phyloP scores from a whole-genome alignment of 2,797 vertebrate genomes.

The Takifugu ocellatus region DNA sequence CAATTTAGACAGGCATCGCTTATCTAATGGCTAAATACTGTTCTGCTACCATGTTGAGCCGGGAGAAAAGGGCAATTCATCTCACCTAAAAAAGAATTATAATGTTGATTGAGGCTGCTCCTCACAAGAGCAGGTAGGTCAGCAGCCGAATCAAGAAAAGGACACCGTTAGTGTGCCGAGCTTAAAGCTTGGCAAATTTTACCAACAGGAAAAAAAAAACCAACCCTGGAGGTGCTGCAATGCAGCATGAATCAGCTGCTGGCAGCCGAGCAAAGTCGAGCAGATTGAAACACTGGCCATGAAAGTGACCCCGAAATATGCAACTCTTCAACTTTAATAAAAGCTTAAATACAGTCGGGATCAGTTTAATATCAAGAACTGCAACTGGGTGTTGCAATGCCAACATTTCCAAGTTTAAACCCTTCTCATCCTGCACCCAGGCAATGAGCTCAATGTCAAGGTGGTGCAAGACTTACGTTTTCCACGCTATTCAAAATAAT shows the following conservation, averaged over 20 bases:
- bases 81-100: too few species aligned
- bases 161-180: conserved; percentile 15
- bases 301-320: not conserved
- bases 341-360: too few species aligned
- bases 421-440: too few species aligned
- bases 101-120: not conserved
- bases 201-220: conserved; percentile 8
- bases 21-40: not conserved
- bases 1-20: conserved; percentile 21
- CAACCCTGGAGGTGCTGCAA: conserved; percentile 52
- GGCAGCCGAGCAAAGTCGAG: conserved; percentile 38
- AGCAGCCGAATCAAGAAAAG: conserved; percentile 18
- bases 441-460: too few species aligned
- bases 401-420: too few species aligned
- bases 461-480: too few species aligned
- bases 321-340: not conserved
- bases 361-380: too few species aligned
- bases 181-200: conserved; percentile 54
- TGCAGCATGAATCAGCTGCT: conserved; percentile 78
- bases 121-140: not conserved
- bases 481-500: too few species aligned
- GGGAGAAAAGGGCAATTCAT: too few species aligned
- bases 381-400: too few species aligned
- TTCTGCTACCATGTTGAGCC: too few species aligned
- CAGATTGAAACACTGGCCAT: conserved; percentile 9